Evolutionary conservation across 1,140 invertebrate species (phyloP), one percentile per base, ranked within the genome.

Genomic region (Stegodyphus mimosarum): DNA sequence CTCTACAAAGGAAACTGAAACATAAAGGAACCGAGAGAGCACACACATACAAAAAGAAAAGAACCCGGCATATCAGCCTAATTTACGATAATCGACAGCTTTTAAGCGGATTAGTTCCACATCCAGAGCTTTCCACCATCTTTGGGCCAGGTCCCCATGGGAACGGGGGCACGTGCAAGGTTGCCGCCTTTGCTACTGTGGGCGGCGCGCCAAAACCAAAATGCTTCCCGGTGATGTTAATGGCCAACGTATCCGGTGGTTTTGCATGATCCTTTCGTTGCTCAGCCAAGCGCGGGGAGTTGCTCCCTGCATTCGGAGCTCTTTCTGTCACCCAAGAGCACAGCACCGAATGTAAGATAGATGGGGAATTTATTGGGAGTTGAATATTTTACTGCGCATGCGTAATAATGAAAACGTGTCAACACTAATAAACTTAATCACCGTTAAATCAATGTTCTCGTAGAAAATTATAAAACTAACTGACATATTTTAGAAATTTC

Each of bases 171-270:
- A 69, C 50, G 77, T 79, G 77, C 77, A 55, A 70, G 77, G 77
- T 70, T 79, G 51, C 77, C 77, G 74, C 74, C 74, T 50, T n/a
- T 66, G 74, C 60, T 76, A 50, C 55, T 51, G 60, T 63, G 66
- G n/a, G 66, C 66, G 66, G 66, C 66, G 66, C 66, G 7, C 77
- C 77, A 79, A 70, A 70, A 79, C 67, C 48, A 33, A 33, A 33
- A 33, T 33, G 33, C 33, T 33, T 76, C 74, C 52, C n/a, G 74
- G 51, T 49, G 50, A 70, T 79, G 64, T 79, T 79, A 79, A 79
- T 79, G 77, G 77, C 66, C 18, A 70, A 64, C 48, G 77, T 79
- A 79, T 79, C 77, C 77, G 77, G 77, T 69, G 76, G 77, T 69
- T 79, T 79, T 79, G 64, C 67, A 70, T n/a, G 50, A 15, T 10